These are phyloP conservation scores for Pseudotriccus pelzelni DNA, from an alignment of 2,797 vertebrate species.

Conservation along the genomic window DNA sequence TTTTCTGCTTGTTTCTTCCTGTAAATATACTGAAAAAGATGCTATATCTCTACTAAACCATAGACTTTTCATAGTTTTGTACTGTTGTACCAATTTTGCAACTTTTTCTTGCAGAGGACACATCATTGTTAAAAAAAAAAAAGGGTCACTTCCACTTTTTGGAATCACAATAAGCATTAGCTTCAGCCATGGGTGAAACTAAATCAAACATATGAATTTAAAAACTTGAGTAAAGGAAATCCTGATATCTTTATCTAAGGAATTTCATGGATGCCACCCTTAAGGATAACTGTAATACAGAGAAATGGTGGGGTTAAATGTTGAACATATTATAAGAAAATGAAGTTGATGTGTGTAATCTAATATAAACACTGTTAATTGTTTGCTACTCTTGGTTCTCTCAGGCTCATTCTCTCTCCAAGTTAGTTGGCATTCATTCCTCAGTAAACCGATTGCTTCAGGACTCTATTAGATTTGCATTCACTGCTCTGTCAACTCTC, in stretches of 20 bases:
- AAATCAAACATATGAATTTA: background rate
- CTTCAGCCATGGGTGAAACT: background rate
- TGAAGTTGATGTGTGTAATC: background rate
- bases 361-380: conserved; percentile 18
- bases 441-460: conserved; percentile 3
- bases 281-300: background rate
- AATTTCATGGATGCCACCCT: background rate
- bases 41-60: background rate
- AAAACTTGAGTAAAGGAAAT: background rate
- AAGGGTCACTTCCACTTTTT: background rate
- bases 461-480: background rate
- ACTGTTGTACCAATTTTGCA: background rate
- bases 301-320: background rate
- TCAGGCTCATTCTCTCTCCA: background rate
- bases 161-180: background rate
- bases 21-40: background rate
- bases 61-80: background rate
- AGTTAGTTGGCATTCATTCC: background rate
- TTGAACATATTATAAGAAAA: background rate
- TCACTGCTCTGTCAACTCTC: background rate
- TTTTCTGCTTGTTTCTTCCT: background rate
- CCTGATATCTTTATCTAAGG: background rate
- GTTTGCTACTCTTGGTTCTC: conserved; percentile 15
- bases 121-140: background rate
- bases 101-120: background rate